phyloP scores from a whole-genome alignment of 2,113 vertebrate species.

The Cyrtonyx montezumae region DNA sequence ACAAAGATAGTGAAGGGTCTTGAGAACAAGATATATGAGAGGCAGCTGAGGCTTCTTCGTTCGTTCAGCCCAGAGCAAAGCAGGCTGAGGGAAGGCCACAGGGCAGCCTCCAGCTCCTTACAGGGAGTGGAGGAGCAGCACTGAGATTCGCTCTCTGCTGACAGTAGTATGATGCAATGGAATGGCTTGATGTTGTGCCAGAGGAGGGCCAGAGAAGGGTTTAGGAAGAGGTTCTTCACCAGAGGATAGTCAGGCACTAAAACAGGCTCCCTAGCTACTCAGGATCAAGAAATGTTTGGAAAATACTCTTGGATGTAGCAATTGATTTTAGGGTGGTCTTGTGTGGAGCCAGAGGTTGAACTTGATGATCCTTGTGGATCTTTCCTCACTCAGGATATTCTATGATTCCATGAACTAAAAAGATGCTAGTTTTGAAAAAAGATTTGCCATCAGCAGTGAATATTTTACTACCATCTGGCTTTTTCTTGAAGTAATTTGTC shows the following conservation, averaged over 20 bases:
- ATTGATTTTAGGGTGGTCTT: not conserved
- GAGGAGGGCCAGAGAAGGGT: no score
- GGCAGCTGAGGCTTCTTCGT: not conserved
- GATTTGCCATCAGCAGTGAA: not conserved
- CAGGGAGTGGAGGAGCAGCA: not conserved
- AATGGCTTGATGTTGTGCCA: not conserved
- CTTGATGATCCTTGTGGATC: not conserved
- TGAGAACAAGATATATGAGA: not conserved
- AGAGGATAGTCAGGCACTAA: not conserved
- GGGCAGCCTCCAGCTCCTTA: not conserved
- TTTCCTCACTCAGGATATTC: not conserved
- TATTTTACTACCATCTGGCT: not conserved
- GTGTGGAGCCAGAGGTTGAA: not conserved
- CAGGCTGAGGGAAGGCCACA: not conserved
- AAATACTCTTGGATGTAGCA: not conserved
- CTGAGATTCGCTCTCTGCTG: not conserved
- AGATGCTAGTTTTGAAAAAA: not conserved
- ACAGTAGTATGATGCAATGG: not conserved
- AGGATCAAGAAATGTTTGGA: not conserved
- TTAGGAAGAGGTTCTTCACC: not conserved
- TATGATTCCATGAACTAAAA: not conserved
- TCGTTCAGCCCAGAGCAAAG: not conserved
- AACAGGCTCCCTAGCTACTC: not conserved
- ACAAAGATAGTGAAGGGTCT: not conserved
- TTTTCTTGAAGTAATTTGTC: not conserved